These are phyloP conservation scores for Microtus montanus DNA, from an alignment of 2,113 vertebrate species.

Conservation along the genomic window DNA sequence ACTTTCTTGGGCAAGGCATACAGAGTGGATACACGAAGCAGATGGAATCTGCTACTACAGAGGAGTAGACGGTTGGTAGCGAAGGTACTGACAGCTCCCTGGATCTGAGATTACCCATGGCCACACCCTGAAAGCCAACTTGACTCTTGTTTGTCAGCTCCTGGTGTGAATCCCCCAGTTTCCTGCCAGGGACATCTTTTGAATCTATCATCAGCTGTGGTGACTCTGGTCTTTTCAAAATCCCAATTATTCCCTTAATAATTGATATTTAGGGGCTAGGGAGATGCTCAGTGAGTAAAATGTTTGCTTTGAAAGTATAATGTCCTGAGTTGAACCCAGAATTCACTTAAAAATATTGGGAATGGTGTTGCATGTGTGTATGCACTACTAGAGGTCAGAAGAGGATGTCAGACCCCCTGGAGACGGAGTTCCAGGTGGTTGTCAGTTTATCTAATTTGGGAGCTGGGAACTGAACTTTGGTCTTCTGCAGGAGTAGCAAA, in stretches of 20 bases:
- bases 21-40: not conserved
- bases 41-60: not conserved
- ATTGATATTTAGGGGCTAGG: not conserved
- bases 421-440: not conserved
- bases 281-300: not conserved
- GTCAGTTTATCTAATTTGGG: not conserved
- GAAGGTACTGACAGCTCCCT: too few relatives aligned
- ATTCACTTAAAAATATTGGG: not conserved
- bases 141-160: not conserved
- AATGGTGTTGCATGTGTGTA: not conserved
- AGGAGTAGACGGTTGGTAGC: too few relatives aligned
- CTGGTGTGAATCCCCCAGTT: rapidly evolving
- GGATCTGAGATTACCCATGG: not conserved
- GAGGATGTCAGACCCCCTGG: not conserved
- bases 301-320: not conserved
- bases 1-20: not conserved
- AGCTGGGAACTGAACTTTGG: not conserved
- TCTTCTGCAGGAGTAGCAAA: too few relatives aligned
- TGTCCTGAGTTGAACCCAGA: not conserved
- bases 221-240: not conserved
- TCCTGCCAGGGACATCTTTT: too few relatives aligned
- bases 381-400: not conserved
- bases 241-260: not conserved
- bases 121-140: not conserved
- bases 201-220: not conserved